Percentiles rank a stretch among this genome's conserved stretches.
These are phyloP conservation scores for Haemorhous mexicanus DNA, from an alignment of 2,113 vertebrate species.

Conservation along the genomic window DNA sequence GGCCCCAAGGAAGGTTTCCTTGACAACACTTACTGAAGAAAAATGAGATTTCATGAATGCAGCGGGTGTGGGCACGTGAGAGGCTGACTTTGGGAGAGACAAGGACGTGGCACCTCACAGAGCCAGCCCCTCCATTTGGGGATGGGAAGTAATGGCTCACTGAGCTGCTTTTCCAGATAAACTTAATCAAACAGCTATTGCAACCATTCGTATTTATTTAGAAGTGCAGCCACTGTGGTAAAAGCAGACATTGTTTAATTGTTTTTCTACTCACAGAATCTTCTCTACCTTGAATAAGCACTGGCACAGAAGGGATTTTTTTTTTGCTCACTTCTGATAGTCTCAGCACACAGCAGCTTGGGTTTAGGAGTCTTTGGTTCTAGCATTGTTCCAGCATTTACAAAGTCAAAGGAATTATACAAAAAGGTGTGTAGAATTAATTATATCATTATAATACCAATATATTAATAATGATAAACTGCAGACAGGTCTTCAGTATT, in stretches of 20 bases:
- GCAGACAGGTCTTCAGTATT: background rate
- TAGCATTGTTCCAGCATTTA: background rate
- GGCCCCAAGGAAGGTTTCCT: slow-evolving; percentile 61
- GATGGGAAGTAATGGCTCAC: background rate
- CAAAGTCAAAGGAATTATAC: background rate
- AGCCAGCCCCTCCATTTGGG: background rate
- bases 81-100: background rate
- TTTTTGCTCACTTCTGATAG: background rate
- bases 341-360: background rate
- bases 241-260: background rate
- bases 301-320: background rate
- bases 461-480: background rate
- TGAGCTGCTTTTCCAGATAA: background rate
- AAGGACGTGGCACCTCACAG: background rate
- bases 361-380: background rate
- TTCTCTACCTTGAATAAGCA: background rate
- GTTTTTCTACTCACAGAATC: background rate
- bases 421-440: background rate
- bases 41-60: slow-evolving; percentile 45
- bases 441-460: background rate
- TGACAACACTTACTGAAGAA: slow-evolving; percentile 57
- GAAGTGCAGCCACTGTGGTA: background rate
- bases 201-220: background rate
- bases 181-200: background rate
- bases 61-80: background rate